Percentiles rank a stretch among this genome's conserved stretches.
Conservation (phyloP, 2,888 invertebrate species). For the Cephus nigrinus region DNA sequence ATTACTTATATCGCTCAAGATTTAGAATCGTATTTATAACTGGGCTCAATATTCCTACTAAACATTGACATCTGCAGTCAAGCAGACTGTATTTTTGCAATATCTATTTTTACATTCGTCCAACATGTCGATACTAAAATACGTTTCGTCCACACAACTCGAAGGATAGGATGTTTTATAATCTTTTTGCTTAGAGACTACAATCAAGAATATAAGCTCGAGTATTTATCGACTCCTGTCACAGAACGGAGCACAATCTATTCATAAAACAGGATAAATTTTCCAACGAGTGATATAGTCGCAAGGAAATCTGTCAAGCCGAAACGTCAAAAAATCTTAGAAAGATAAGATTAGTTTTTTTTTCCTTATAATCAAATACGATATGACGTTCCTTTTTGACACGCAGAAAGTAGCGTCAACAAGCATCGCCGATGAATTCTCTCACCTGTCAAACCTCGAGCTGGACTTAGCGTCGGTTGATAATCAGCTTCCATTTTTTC, state of each 20-base stretch:
- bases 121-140: neutral
- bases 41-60: neutral
- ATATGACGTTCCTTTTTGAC: conserved; percentile 32
- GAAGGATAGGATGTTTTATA: neutral
- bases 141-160: neutral
- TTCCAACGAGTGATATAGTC: neutral
- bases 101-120: neutral
- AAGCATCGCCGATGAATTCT: conserved; percentile 9
- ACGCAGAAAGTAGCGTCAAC: conserved; percentile 7
- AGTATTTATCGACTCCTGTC: neutral
- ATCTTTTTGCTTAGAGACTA: neutral
- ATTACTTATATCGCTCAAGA: neutral
- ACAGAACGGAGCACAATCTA: neutral
- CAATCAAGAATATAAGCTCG: neutral
- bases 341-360: neutral
- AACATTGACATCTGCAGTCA: neutral
- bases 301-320: neutral
- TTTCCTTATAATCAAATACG: neutral
- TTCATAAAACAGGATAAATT: neutral
- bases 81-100: conserved; percentile 1
- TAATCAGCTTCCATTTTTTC: conserved; percentile 63
- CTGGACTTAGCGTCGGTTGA: conserved; percentile 62
- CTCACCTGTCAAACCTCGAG: conserved; percentile 64
- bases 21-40: neutral
- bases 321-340: neutral